Percentiles rank a stretch among this genome's conserved stretches.
phyloP scores from a whole-genome alignment of 1,140 invertebrate genomes.

The Drosophila nebulosa region DNA sequence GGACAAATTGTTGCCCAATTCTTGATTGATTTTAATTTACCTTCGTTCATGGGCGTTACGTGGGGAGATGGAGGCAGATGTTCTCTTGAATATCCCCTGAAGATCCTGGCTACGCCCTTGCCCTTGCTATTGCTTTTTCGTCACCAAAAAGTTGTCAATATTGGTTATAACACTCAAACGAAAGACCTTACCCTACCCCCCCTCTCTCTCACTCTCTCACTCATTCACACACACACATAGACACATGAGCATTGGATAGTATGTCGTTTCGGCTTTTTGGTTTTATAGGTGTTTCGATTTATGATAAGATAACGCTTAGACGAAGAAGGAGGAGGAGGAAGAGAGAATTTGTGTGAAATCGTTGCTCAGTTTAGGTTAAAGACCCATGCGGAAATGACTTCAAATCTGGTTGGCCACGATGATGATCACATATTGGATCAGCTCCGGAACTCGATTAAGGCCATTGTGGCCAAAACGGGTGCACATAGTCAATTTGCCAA shows the following conservation, averaged over 20 bases:
- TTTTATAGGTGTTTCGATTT: not conserved
- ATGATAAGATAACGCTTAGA: not conserved
- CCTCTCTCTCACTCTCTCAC: slow-evolving; percentile 36
- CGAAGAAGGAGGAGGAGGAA: too few species aligned
- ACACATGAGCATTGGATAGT: not conserved
- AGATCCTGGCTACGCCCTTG: too few species aligned
- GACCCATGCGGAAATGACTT: slow-evolving; percentile 44
- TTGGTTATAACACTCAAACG: not conserved
- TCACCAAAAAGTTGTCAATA: not conserved
- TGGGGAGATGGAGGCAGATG: too few species aligned
- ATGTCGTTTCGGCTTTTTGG: not conserved
- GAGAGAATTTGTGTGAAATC: not conserved
- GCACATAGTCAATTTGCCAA: slow-evolving; percentile 62
- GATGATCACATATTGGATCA: slow-evolving; percentile 52
- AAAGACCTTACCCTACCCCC: not conserved
- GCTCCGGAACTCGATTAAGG: slow-evolving; percentile 58
- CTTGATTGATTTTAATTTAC: too few species aligned
- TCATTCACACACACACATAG: not conserved
- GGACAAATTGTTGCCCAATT: too few species aligned
- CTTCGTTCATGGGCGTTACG: too few species aligned
- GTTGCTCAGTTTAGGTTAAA: slow-evolving; percentile 19
- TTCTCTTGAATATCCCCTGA: too few species aligned
- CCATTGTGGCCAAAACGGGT: slow-evolving; percentile 62
- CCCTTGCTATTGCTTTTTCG: not conserved
- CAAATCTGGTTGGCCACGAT: slow-evolving; percentile 7